phyloP scores from a whole-genome alignment of 1,140 invertebrate species.

The Heterodera schachtii region DNA sequence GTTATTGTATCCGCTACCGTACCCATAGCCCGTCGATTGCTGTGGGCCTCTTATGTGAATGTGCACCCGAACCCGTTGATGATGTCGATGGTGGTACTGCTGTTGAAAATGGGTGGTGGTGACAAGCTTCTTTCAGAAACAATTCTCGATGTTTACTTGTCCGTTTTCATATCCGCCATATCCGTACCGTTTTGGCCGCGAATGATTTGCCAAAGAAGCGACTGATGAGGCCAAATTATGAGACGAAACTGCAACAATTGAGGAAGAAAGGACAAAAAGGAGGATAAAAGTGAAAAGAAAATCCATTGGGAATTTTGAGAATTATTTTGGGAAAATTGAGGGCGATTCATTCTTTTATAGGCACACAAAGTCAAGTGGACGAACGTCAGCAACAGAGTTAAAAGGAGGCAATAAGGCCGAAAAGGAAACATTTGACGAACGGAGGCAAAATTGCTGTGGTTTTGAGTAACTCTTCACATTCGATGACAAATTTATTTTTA shows the following conservation, averaged over 20 bases:
- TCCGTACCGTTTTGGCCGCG: background rate
- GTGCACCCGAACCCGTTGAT: background rate
- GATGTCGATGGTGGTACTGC: background rate
- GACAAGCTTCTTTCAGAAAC: background rate
- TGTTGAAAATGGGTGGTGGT: background rate
- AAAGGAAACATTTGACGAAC: too few relatives aligned
- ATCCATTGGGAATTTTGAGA: background rate
- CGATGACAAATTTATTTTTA: too few relatives aligned
- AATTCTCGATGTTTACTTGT: background rate
- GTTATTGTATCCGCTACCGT: background rate
- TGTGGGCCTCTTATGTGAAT: background rate
- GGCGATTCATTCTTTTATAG: background rate
- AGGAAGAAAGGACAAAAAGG: background rate
- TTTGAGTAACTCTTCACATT: background rate
- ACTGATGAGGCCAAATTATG: background rate
- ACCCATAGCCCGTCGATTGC: background rate
- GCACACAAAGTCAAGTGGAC: background rate
- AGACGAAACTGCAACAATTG: background rate
- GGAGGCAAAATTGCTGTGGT: background rate
- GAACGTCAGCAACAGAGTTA: background rate
- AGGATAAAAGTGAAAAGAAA: background rate
- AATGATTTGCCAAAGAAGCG: background rate
- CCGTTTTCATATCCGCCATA: background rate
- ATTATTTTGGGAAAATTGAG: background rate
- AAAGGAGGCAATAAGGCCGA: too few relatives aligned